A percentile compares a stretch with the other conserved stretches of the same genome.
Conservation (phyloP, 2,113 vertebrate species). For the Cichladusa arquata region DNA sequence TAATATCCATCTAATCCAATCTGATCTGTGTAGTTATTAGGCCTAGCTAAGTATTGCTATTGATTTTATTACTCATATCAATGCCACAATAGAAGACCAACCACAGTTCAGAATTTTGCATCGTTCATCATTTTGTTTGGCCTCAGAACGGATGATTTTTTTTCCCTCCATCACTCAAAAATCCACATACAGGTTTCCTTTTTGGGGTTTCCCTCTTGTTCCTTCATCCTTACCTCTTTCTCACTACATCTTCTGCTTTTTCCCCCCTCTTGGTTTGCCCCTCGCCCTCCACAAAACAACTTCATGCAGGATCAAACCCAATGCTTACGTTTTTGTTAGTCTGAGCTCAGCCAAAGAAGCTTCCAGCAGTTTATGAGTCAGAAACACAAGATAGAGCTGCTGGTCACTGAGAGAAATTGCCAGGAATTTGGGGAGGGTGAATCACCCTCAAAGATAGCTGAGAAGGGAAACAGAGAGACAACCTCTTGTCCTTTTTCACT, state of each 20-base stretch:
- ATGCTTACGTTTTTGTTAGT: not conserved
- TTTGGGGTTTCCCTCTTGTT: not conserved
- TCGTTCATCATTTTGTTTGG: not conserved
- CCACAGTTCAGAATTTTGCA: not conserved
- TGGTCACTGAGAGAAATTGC: not conserved
- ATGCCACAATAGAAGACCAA: not conserved
- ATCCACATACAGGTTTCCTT: fast-evolving
- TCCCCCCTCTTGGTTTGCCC: not conserved
- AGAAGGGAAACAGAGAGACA: not conserved
- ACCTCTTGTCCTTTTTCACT: not conserved
- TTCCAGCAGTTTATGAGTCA: slow-evolving; percentile 35
- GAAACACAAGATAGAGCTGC: not conserved
- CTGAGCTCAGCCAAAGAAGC: not conserved
- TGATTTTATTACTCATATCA: slow-evolving; percentile 58
- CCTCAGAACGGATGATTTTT: not conserved
- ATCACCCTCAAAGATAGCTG: not conserved
- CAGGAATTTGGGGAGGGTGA: not conserved
- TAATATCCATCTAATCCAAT: not conserved
- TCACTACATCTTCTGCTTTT: not conserved
- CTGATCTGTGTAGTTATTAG: slow-evolving; percentile 30
- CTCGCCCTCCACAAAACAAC: not conserved
- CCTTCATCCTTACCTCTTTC: not conserved
- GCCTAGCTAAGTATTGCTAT: slow-evolving; percentile 40
- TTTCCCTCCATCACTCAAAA: not conserved
- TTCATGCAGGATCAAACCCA: not conserved